Base-by-base conservation (phyloP, 2,888 invertebrate species). In the Leptothorax acervorum region DNA sequence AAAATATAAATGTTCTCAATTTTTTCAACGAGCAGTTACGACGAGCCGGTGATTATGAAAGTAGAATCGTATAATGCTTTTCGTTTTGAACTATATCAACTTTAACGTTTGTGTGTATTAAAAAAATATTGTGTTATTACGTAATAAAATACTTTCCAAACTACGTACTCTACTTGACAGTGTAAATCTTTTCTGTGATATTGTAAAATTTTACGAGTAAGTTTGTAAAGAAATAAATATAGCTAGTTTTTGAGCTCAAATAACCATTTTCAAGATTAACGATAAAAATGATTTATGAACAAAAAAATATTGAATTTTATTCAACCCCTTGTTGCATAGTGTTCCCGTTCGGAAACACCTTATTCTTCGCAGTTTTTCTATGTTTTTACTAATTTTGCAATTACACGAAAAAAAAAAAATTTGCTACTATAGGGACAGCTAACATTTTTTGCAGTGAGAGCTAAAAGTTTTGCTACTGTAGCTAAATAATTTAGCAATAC, bases 171-270 rank as follows among this genome's bases (percentile, higher is more conserved):
- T 1, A 48, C 9, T 5, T 66, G 18, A 48, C 9, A 48, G 18
- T 66, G 23, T 45, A 66, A 66, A 28, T 28, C 4, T 66, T 42
- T 45, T 66, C 28, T 31, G 18, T 3, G 31, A 31, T 45, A 31
- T 45, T 66, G 12, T 42, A 42, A 28, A 66, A 66, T 60, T 60
- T 60, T 15, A 60, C 8, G 23, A 65, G 1, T 15, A 42, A 45
- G 39, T 23, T 65, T 45, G n/a, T 65, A 23, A 65, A 42, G n/a
- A 45, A 39, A 66, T 45, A 45, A 39, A 66, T 66, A 23, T 45
- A 23, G 23, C 28, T 45, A 23, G 23, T 45, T 45, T 23, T 6
- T 45, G 3, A 65, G 42, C 8, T 65, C 42, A 65, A 42, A 65
- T 23, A 5, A 42, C 12, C 23, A 12, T 23, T 11, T 39, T 42